phyloP scores from a whole-genome alignment of 1,140 invertebrate genomes.

The Ostrea denselamellosa region DNA sequence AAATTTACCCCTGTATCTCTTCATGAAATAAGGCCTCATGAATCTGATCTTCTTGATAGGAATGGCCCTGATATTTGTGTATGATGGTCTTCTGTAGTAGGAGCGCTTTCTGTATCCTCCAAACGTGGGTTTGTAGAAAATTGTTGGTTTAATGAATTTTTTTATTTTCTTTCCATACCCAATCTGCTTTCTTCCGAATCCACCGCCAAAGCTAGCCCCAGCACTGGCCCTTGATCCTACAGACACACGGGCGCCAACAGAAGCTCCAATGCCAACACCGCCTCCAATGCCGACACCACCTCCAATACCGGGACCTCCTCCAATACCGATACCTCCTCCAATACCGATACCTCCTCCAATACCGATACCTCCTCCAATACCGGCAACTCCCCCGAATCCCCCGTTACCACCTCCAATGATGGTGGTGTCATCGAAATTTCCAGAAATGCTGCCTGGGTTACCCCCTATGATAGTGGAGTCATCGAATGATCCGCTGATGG shows the following conservation, averaged over 20 bases:
- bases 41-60: conserved; percentile 27
- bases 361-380: background rate
- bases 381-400: background rate
- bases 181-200: background rate
- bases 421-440: conserved; percentile 14
- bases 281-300: background rate
- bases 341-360: background rate
- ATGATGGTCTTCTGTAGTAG: background rate
- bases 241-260: background rate
- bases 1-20: background rate
- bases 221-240: background rate
- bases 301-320: background rate
- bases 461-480: conserved; percentile 18
- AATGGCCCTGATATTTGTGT: background rate
- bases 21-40: background rate
- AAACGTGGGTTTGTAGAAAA: background rate
- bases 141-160: background rate
- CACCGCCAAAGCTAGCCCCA: background rate
- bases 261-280: background rate
- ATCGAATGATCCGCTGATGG: conserved; percentile 2
- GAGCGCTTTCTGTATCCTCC: background rate
- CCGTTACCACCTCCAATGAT: conserved; percentile 1
- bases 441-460: background rate
- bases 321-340: background rate
- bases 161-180: background rate